Evolutionary conservation across 37 sponge, comb jelly and placozoan species (phyloP), one percentile per base, ranked within the genome.

Genomic region (Eunapius fragilis): DNA sequence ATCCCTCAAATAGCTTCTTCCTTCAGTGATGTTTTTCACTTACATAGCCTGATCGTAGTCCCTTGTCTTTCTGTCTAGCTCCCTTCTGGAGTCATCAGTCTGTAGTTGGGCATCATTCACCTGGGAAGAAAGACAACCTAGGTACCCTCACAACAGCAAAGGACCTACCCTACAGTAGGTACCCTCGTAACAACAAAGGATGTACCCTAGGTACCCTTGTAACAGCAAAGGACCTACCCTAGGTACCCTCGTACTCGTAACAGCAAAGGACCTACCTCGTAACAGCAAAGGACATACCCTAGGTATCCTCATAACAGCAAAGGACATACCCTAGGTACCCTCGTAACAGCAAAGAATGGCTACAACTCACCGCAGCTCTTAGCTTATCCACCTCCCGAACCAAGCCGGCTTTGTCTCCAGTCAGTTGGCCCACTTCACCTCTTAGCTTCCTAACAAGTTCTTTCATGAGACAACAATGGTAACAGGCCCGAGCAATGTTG

Each of bases 371-470:
- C 81, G 85, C 70, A 37, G 24, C 71, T 26, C 80, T 79, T 31
- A 91, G 75, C 33, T 74, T 91, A 19, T 87, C 85, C 33, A 91
- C 22, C 45, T 91, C 91, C 47, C 83, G 77, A 78, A 78, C 70
- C n/a, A 91, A 74, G 28, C 72, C 80, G 9, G 74, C 86, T 45
- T 85, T 86, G 74, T 88, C 82, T 35, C 93, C 89, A 2, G 28
- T 82, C 72, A 85, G 67, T 68, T 82, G 78, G 5, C 76, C 89
- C n/a, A 77, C 77, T 28, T 92, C 86, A 79, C 13, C 50, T 37
- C 72, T 69, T n/a, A 85, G 37, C 25, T 68, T 68, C 48, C 45
- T n/a, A 68, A 77, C n/a, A 26, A 36, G 69, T 27, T 58, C 79
- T 79, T 45, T 45, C 47, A 45, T 45, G 9, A 45, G 47, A 45